Conservation (phyloP, 37 sponge, comb jelly and placozoan genomes). For the Beroe ovata region DNA sequence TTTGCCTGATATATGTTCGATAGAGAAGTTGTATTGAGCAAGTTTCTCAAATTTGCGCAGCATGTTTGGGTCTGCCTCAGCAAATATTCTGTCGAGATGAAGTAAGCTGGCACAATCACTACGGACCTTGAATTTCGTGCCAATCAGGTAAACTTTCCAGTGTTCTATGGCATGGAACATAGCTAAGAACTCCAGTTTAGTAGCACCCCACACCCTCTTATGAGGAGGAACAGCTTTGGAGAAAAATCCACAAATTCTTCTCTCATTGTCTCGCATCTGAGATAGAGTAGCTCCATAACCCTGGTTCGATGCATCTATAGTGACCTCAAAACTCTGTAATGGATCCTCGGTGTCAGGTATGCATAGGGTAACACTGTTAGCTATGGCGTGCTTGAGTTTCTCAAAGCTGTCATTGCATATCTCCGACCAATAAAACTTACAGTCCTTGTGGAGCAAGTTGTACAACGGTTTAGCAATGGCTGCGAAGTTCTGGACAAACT, state of each 20-base stretch:
- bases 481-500: not conserved
- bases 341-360: conserved; percentile 1
- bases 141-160: not conserved
- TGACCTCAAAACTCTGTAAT: not conserved
- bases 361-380: not conserved
- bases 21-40: not conserved
- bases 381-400: not conserved
- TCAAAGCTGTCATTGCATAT: not conserved
- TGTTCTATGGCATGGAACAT: not conserved
- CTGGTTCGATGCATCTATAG: not conserved
- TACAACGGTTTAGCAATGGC: not conserved
- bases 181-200: not conserved
- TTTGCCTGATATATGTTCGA: not conserved
- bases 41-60: not conserved
- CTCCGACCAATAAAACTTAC: not conserved
- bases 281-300: not conserved
- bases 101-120: not conserved
- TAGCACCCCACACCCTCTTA: not conserved
- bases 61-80: not conserved
- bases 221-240: not conserved
- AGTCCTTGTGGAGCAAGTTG: not conserved
- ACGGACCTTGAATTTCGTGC: not conserved
- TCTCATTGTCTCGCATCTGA: not conserved
- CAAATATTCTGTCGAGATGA: not conserved
- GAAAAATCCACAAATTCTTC: not conserved